A percentile compares a stretch with the other conserved stretches of the same genome.
Evolutionary conservation across 2,888 invertebrate species (phyloP).

Genomic region (Platypus cylindrus): DNA sequence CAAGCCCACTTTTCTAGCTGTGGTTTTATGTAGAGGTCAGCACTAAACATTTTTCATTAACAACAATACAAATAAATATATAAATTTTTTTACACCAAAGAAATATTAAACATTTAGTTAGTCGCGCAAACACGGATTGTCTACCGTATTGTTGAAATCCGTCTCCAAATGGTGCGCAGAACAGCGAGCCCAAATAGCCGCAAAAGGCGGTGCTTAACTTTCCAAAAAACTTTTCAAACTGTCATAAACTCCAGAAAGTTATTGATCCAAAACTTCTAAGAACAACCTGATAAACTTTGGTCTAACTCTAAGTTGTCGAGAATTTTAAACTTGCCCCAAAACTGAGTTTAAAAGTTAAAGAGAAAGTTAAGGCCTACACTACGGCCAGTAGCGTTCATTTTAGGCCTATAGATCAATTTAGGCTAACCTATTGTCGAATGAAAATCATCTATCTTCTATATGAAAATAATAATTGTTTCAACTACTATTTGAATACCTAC

Average conservation of each 20-base stretch:
- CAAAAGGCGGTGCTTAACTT: conserved; percentile 29
- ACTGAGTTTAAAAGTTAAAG: conserved; percentile 15
- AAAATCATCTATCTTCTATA: no score
- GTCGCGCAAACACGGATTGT: conserved; percentile 19
- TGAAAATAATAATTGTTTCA: no score
- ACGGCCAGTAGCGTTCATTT: conserved; percentile 18
- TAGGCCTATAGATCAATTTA: no score
- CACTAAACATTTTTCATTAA: no score
- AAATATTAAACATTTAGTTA: no score
- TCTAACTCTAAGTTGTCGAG: conserved; percentile 12
- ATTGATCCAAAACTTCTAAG: conserved; percentile 16
- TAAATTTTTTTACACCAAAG: no score
- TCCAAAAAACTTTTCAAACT: conserved; percentile 33
- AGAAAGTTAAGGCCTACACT: conserved; percentile 24
- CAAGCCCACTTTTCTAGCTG: no score
- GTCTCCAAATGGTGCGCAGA: conserved; percentile 26
- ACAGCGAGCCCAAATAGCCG: conserved; percentile 26
- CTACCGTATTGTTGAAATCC: conserved; percentile 16
- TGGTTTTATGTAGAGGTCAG: no score
- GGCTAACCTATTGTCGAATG: no score
- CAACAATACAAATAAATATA: no score
- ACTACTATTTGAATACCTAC: no score
- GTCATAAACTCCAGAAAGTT: conserved; percentile 31
- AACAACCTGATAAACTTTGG: conserved; percentile 20
- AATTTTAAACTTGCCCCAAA: conserved; percentile 15